phyloP scores from a whole-genome alignment of 2,888 invertebrate species.

The Sycophila texana region DNA sequence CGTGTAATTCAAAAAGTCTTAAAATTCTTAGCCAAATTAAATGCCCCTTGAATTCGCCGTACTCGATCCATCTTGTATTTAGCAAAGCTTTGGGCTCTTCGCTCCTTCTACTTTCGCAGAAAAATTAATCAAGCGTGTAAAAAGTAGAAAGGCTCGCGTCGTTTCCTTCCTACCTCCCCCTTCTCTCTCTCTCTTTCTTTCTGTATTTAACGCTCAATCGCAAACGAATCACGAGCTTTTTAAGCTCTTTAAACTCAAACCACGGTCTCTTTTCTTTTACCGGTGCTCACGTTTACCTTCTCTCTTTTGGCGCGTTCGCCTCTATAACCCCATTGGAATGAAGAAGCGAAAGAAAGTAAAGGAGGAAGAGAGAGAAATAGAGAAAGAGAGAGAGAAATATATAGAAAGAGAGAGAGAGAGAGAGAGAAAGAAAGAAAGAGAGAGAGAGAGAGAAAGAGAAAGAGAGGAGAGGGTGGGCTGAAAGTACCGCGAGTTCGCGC shows the following conservation, averaged over 20 bases:
- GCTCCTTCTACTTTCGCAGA: constrained; percentile 23
- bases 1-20: constrained; percentile 14
- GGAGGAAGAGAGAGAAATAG: too few relatives aligned
- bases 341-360: constrained; percentile 16
- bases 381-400: too few relatives aligned
- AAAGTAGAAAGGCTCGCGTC: constrained; percentile 6
- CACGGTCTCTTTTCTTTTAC: constrained; percentile 23
- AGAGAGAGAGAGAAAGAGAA: too few relatives aligned
- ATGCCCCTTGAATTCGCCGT: not conserved
- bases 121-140: constrained; percentile 49
- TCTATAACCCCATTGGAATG: constrained; percentile 11
- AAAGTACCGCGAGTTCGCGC: constrained; percentile 45
- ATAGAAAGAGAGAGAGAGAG: not conserved
- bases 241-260: constrained; percentile 45
- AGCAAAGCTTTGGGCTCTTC: too few relatives aligned
- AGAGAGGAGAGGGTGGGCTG: too few relatives aligned
- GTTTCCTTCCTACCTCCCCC: not conserved
- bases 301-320: constrained; percentile 31
- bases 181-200: constrained; percentile 3
- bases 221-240: constrained; percentile 37
- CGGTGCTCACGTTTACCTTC: constrained; percentile 45
- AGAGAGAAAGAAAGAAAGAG: constrained; percentile 10
- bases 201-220: constrained; percentile 49
- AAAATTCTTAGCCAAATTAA: constrained; percentile 5
- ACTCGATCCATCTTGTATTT: constrained; percentile 13